Evolutionary conservation across 2,888 invertebrate genomes (phyloP).

Genomic region (Amiota minor): DNA sequence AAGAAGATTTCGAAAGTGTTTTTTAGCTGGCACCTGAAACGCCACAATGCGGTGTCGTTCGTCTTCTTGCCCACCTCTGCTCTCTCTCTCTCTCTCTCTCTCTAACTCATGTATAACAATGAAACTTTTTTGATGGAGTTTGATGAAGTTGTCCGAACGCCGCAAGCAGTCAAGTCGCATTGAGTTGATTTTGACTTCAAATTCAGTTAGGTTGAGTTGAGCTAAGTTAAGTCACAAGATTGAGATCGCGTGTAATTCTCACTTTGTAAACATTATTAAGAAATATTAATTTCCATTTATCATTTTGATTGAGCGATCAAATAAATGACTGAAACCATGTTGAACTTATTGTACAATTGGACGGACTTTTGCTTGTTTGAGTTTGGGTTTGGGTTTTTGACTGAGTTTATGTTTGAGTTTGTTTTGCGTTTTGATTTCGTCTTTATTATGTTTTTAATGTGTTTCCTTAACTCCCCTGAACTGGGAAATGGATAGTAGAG

Average conservation of each 20-base stretch:
- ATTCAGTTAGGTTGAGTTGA: neutral
- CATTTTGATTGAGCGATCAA: slow-evolving; percentile 73
- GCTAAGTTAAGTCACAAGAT: neutral
- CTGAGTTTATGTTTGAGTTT: slow-evolving; percentile 46
- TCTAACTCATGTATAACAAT: neutral
- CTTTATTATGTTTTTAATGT: slow-evolving; percentile 33
- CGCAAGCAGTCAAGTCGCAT: slow-evolving; percentile 14
- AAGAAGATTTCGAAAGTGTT: slow-evolving; percentile 39
- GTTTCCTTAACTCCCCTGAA: neutral
- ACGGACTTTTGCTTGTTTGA: slow-evolving; percentile 43
- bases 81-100: no score
- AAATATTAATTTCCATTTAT: slow-evolving; percentile 72
- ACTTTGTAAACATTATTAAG: slow-evolving; percentile 73
- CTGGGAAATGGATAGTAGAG: neutral
- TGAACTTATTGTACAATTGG: slow-evolving; percentile 13
- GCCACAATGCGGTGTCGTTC: neutral
- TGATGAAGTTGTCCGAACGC: slow-evolving; percentile 21
- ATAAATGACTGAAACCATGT: slow-evolving; percentile 52
- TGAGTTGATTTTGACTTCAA: neutral
- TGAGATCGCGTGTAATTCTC: slow-evolving; percentile 64
- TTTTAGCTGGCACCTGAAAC: slow-evolving; percentile 32
- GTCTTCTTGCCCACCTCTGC: no score
- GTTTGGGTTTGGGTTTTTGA: slow-evolving; percentile 69
- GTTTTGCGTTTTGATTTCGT: slow-evolving; percentile 33
- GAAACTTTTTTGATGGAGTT: neutral